Percentiles rank a stretch among this genome's conserved stretches.
These are phyloP conservation scores for Nesometra sesokonis DNA, from an alignment of 35 echinoderm and acorn worm species.

Conservation along the genomic window DNA sequence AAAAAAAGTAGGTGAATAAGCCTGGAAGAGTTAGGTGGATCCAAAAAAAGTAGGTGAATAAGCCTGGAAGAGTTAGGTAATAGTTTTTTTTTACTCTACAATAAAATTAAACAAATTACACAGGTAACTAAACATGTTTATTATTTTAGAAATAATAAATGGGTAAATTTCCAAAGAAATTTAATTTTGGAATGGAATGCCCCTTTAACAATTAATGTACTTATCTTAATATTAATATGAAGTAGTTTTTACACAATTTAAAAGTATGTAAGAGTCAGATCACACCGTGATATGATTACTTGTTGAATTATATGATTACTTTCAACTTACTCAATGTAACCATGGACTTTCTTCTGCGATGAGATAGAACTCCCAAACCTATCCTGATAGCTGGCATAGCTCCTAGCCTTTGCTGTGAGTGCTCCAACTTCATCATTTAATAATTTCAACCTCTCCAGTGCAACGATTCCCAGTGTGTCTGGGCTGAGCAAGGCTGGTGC, in stretches of 20 bases:
- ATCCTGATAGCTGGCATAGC: constrained; percentile 97
- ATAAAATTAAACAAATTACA: too few species aligned
- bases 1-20: too few species aligned
- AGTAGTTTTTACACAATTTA: neutral
- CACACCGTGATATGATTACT: neutral
- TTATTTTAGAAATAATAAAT: too few species aligned
- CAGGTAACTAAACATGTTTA: too few species aligned
- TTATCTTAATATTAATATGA: too few species aligned
- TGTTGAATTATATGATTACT: neutral
- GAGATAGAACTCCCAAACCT: constrained; percentile 91
- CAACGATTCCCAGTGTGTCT: constrained; percentile 81
- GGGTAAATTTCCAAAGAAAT: too few species aligned
- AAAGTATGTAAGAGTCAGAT: neutral
- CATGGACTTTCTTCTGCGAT: constrained; percentile 44
- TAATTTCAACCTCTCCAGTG: constrained; percentile 79
- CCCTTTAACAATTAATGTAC: too few species aligned
- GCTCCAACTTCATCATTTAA: constrained; percentile 58
- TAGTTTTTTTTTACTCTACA: too few species aligned
- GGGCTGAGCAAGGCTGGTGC: constrained; percentile 75
- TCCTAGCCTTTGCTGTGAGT: constrained; percentile 64
- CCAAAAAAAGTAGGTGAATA: too few species aligned
- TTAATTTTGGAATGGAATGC: too few species aligned
- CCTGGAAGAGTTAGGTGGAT: too few species aligned
- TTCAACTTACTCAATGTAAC: constrained; percentile 54
- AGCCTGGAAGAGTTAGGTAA: too few species aligned